phyloP scores from a whole-genome alignment of 1,140 invertebrate genomes.

The Wiebesia pumilae region DNA sequence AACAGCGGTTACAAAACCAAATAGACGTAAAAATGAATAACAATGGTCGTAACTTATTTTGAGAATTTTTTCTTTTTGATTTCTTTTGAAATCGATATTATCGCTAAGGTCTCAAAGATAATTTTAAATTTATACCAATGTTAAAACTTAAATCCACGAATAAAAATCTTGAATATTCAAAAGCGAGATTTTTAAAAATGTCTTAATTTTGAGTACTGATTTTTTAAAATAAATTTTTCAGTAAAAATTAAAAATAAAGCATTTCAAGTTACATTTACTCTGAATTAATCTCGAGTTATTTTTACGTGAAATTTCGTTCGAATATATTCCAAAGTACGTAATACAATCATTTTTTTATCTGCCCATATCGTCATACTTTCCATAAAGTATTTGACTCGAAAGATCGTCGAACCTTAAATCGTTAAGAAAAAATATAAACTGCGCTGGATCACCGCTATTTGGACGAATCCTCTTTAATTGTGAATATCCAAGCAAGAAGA shows the following conservation, averaged over 20 bases:
- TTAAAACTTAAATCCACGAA: not conserved
- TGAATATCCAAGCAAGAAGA: not conserved
- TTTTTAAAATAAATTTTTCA: not conserved
- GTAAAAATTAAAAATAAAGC: not conserved
- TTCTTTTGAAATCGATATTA: not conserved
- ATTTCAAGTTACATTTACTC: not conserved
- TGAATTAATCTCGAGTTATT: not conserved
- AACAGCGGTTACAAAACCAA: not conserved
- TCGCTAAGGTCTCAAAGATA: not conserved
- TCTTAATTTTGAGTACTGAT: not conserved
- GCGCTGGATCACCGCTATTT: no score
- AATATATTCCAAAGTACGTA: no score
- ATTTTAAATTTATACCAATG: slow-evolving; percentile 3
- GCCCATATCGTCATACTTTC: not conserved
- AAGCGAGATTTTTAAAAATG: not conserved
- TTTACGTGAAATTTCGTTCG: not conserved
- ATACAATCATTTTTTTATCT: not conserved
- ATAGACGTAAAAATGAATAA: not conserved
- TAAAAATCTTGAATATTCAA: not conserved
- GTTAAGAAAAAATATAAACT: not conserved
- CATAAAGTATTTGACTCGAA: not conserved
- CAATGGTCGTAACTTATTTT: not conserved
- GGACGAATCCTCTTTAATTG: no score
- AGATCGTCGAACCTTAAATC: no score
- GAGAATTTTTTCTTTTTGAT: not conserved